Evolutionary conservation across 2,113 vertebrate genomes (phyloP).

Genomic region (Eclectus roratus): DNA sequence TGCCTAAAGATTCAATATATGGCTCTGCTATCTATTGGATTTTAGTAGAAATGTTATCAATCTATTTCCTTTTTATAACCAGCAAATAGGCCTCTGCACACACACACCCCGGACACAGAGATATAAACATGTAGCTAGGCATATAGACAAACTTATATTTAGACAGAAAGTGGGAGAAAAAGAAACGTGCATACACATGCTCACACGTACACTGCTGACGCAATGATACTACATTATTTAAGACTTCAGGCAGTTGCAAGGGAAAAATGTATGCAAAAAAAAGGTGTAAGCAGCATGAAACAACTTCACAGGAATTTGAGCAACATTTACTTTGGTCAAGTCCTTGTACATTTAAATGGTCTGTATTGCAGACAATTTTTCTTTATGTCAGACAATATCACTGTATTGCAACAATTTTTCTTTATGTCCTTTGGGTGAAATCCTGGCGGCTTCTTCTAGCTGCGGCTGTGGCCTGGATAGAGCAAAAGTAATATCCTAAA

Average conservation of each 20-base stretch:
- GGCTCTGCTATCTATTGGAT: background rate
- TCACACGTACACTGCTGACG: background rate
- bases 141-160: background rate
- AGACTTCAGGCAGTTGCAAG: background rate
- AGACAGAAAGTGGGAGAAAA: background rate
- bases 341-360: background rate
- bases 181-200: background rate
- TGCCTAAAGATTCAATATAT: background rate
- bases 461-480: background rate
- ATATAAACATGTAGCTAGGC: background rate
- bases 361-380: too few relatives aligned
- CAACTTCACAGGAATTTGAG: background rate
- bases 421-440: background rate
- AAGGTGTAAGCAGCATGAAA: background rate
- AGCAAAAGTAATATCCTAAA: background rate
- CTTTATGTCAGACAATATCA: too few relatives aligned
- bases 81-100: background rate
- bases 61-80: background rate
- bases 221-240: background rate
- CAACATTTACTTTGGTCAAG: background rate
- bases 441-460: background rate
- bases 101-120: accelerated
- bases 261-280: background rate
- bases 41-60: background rate
- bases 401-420: background rate